Base-by-base conservation (phyloP, 1,140 invertebrate species). In the Oreohelix idahoensis region DNA sequence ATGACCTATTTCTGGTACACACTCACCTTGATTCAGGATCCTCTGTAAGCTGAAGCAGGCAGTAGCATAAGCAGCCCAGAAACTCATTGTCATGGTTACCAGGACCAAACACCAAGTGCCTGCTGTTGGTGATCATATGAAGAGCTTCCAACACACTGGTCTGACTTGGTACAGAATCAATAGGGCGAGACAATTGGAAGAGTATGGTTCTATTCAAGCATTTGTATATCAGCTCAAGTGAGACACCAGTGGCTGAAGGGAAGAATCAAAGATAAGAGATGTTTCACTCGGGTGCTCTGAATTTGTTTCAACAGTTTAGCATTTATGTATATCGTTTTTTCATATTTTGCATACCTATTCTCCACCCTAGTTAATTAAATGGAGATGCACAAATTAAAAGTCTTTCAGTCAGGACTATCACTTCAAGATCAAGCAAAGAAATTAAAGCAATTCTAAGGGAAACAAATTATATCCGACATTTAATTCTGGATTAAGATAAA, bases 21-120 rank as follows among this genome's bases (percentile, higher is more conserved):
- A 87, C 89, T 88, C 89, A 94, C 89, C 96, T 95, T 66, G 97
- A 96, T 90, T 96, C 96, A 94, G 97, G 96, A 88, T 97, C 96
- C 0, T 97, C 95, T 38, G 97, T 98, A 5, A 99, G 91, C 93
- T 98, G 97, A 17, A 99, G 93, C n/a, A 99, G 93, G 92, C 98
- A 98, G 91, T 98, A 98, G 20, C 97, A 97, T 8, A 99, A 93
- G 91, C 98, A 98, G 0, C 97, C 97, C 83, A 99, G 96, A 90
- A 99, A 99, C 90, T 99, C 97, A 51, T 97, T 92, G 90, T 99
- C 97, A 89, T 97, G 97, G 93, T 99, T 99, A 17, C 96, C 96
- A 66, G 97, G 96, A 26, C 97, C 97, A 91, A 99, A 98, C 70
- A 99, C 95, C 0, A 99, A 93, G 81, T 96, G 96, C 78, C 94